These are phyloP conservation scores for Empis stercorea DNA, from an alignment of 2,888 invertebrate species.

Conservation along the genomic window DNA sequence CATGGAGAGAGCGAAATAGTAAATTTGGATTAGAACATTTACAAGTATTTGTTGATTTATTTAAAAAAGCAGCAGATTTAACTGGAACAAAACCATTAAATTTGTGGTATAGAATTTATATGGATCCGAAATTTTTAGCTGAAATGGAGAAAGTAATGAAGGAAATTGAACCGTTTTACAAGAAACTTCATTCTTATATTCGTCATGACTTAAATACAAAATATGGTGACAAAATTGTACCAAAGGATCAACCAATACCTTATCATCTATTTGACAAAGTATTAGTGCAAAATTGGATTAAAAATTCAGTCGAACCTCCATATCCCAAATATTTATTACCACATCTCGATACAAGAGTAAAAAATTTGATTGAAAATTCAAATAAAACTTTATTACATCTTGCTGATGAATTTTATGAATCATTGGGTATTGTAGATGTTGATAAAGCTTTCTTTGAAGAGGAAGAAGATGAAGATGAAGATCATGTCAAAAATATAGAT, in stretches of 20 bases:
- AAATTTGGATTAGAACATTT: conserved; percentile 28
- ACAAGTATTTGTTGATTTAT: conserved; percentile 25
- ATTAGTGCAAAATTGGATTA: conserved; percentile 28
- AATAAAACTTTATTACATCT: too few species aligned
- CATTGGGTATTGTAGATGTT: neutral
- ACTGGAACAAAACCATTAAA: conserved; percentile 12
- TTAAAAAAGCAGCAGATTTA: conserved; percentile 22
- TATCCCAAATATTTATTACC: neutral
- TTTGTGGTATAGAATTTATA: conserved; percentile 26
- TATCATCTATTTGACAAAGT: conserved; percentile 55
- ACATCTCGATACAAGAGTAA: neutral
- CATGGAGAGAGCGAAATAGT: conserved; percentile 17
- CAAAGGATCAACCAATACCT: conserved; percentile 57
- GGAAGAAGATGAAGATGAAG: conserved; percentile 18
- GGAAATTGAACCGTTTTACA: conserved; percentile 50
- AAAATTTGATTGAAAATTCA: neutral
- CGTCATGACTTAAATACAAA: conserved; percentile 52
- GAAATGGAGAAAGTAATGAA: conserved; percentile 36
- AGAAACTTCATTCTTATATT: conserved; percentile 69
- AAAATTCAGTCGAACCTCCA: conserved; percentile 8
- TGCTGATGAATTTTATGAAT: conserved; percentile 2
- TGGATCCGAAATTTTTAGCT: conserved; percentile 22
- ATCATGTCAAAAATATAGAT: conserved; percentile 4
- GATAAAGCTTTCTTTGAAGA: neutral
- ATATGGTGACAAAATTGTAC: conserved; percentile 54